Evolutionary conservation across 2,113 vertebrate species (phyloP).

Genomic region (Ochotona curzoniae): DNA sequence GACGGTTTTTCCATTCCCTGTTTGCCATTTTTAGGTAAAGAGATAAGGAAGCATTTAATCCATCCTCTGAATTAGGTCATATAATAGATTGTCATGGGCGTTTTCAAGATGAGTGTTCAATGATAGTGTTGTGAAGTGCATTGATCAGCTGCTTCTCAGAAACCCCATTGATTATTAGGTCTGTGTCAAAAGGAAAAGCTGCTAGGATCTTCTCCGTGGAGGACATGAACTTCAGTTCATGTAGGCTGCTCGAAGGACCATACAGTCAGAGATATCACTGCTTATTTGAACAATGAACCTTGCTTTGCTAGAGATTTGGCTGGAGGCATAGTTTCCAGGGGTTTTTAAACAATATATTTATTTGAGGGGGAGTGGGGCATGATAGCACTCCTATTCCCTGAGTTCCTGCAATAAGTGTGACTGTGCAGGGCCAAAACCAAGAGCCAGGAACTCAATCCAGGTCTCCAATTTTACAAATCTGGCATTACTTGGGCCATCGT

Average conservation of each 20-base stretch:
- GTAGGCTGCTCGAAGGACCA: background rate
- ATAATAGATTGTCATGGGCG: slow-evolving; percentile 69
- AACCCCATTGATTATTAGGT: slow-evolving; percentile 64
- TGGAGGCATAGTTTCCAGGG: background rate
- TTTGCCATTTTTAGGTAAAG: slow-evolving; percentile 66
- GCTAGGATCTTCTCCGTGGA: background rate
- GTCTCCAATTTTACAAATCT: no score
- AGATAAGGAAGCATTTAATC: slow-evolving; percentile 74
- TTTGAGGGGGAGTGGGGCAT: no score
- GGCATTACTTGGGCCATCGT: no score
- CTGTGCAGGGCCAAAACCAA: no score
- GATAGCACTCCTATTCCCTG: no score
- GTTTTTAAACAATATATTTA: no score
- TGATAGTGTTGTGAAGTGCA: slow-evolving; percentile 48
- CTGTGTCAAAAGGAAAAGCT: slow-evolving; percentile 10
- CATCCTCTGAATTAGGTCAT: slow-evolving; percentile 67
- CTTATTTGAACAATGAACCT: background rate
- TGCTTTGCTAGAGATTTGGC: background rate
- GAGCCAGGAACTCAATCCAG: no score
- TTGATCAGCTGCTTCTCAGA: slow-evolving; percentile 60
- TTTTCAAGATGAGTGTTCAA: slow-evolving; percentile 64
- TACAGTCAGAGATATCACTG: background rate
- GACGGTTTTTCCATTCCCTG: background rate
- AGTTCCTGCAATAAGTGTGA: no score
- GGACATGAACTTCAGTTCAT: background rate